phyloP scores from a whole-genome alignment of 2,113 vertebrate genomes.

The Taxidea taxus region DNA sequence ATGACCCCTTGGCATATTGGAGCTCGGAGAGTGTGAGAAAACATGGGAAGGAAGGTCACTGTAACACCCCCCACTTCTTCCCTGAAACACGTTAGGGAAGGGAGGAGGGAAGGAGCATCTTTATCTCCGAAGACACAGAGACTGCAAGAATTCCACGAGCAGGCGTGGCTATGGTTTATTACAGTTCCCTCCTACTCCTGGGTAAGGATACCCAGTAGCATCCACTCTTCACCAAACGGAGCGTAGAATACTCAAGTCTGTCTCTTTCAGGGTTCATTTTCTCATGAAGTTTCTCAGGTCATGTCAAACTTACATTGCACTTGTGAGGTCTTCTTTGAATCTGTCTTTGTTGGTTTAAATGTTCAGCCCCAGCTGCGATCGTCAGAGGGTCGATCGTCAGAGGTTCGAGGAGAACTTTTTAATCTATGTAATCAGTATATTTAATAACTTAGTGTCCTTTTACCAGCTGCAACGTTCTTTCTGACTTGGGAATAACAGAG shows the following conservation, averaged over 20 bases:
- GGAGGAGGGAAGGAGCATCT: not conserved
- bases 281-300: not conserved
- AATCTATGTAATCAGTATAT: not conserved
- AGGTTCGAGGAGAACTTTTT: not conserved
- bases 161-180: not conserved
- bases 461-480: not conserved
- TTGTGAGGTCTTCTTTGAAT: not conserved
- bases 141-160: not conserved
- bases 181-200: not conserved
- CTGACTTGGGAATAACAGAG: not conserved
- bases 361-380: not conserved
- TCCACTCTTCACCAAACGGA: not conserved
- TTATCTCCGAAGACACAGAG: not conserved
- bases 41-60: not conserved
- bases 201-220: accelerated
- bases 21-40: not conserved
- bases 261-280: not conserved
- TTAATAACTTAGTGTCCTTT: not conserved
- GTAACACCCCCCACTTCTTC: not conserved
- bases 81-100: not conserved
- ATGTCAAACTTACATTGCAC: not conserved
- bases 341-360: not conserved
- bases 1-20: not conserved
- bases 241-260: not conserved
- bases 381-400: not conserved